phyloP scores from a whole-genome alignment of 2,797 vertebrate species.

The Menidia menidia region DNA sequence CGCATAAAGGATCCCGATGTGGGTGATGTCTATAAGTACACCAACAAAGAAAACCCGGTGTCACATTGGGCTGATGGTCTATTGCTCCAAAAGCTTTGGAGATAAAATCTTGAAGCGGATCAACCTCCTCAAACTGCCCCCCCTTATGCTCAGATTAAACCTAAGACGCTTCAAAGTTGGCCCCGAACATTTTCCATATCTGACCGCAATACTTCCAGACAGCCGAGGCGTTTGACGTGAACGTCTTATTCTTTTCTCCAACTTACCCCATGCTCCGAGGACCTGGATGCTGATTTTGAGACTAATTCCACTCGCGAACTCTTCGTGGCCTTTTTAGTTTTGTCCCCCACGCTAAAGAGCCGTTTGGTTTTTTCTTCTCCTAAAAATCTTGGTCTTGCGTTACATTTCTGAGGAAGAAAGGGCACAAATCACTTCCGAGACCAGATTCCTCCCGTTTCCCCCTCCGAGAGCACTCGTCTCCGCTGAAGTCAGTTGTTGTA shows the following conservation, averaged over 20 bases:
- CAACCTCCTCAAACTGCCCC: neutral
- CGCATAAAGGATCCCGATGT: neutral
- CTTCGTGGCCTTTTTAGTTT: slow-evolving; percentile 12
- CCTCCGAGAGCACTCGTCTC: slow-evolving; percentile 54
- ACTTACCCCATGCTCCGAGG: slow-evolving; percentile 78
- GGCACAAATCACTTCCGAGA: slow-evolving; percentile 68
- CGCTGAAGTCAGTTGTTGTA: slow-evolving; percentile 61
- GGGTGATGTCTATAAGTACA: neutral
- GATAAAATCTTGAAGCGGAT: neutral
- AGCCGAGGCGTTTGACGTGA: neutral
- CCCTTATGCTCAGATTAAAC: neutral
- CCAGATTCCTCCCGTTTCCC: slow-evolving; percentile 47
- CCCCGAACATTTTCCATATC: slow-evolving; percentile 23
- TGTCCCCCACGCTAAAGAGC: slow-evolving; percentile 12
- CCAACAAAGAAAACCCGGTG: slow-evolving; percentile 30
- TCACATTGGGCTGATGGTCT: slow-evolving; percentile 1
- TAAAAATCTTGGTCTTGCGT: slow-evolving; percentile 34
- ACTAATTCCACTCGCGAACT: slow-evolving; percentile 38
- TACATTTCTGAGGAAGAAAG: slow-evolving; percentile 44
- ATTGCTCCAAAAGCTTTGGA: neutral
- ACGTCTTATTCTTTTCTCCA: slow-evolving; percentile 10
- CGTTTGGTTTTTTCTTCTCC: slow-evolving; percentile 13
- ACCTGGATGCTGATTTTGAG: slow-evolving; percentile 41
- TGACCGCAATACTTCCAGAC: slow-evolving; percentile 23
- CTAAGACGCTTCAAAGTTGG: slow-evolving; percentile 55